Evolutionary conservation across 2,888 invertebrate genomes (phyloP).

Genomic region (Cerceris rybyensis): DNA sequence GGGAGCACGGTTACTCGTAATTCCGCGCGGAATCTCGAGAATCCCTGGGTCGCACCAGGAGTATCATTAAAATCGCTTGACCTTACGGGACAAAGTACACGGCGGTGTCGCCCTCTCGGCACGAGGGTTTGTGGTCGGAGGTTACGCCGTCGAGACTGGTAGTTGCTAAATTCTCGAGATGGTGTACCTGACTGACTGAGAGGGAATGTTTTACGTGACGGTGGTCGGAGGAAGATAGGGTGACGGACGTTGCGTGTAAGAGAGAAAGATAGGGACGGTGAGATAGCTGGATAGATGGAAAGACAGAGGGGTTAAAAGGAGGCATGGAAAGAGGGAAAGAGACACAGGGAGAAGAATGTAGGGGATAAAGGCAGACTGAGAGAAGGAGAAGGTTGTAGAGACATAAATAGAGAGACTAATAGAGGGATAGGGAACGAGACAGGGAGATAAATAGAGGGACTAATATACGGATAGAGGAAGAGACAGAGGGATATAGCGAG

Average conservation of each 20-base stretch:
- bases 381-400: too few relatives aligned
- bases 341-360: background rate
- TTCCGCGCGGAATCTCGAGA: slow-evolving; percentile 28
- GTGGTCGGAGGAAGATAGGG: slow-evolving; percentile 2
- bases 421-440: too few relatives aligned
- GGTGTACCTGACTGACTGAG: slow-evolving; percentile 32
- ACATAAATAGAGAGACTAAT: too few relatives aligned
- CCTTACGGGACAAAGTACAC: slow-evolving; percentile 44
- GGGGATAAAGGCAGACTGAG: too few relatives aligned
- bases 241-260: too few relatives aligned
- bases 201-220: slow-evolving; percentile 36
- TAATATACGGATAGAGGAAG: too few relatives aligned
- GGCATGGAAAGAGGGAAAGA: slow-evolving; percentile 1
- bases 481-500: too few relatives aligned
- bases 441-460: too few relatives aligned
- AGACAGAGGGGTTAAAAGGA: background rate
- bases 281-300: too few relatives aligned
- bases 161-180: slow-evolving; percentile 60
- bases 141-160: slow-evolving; percentile 45
- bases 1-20: slow-evolving; percentile 25
- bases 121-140: slow-evolving; percentile 53
- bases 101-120: slow-evolving; percentile 41
- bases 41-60: slow-evolving; percentile 19
- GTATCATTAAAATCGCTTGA: slow-evolving; percentile 56
- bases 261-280: too few relatives aligned